Evolutionary conservation across 2,113 vertebrate species (phyloP).

Genomic region (Porphyrio hochstetteri): DNA sequence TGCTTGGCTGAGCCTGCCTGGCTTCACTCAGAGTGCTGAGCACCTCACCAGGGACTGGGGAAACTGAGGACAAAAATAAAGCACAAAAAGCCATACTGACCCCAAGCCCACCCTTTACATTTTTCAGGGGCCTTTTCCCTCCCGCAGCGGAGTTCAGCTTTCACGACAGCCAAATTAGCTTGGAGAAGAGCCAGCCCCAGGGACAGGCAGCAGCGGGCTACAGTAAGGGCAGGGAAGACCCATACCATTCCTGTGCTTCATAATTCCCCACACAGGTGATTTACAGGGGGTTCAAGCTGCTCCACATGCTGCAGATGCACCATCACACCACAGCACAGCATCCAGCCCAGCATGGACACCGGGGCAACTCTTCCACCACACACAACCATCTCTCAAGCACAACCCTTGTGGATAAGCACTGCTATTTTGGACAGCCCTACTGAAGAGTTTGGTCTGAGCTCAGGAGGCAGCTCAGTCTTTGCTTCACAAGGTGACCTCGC

Average conservation of each 20-base stretch:
- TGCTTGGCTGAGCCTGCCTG: neutral
- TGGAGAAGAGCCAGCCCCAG: neutral
- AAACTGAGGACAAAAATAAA: neutral
- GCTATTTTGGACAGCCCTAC: neutral
- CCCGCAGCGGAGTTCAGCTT: constrained; percentile 14
- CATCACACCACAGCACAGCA: neutral
- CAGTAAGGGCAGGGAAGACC: neutral
- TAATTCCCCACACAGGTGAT: neutral
- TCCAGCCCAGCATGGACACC: neutral
- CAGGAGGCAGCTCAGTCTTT: neutral
- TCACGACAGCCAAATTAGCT: neutral
- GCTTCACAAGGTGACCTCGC: neutral
- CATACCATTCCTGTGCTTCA: neutral
- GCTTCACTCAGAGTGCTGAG: neutral
- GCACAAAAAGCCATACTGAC: neutral
- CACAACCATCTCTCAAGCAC: neutral
- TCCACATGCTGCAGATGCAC: neutral
- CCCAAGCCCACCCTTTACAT: neutral
- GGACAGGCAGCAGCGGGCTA: neutral
- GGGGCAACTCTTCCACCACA: neutral
- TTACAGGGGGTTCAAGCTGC: neutral
- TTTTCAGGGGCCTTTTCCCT: constrained; percentile 10
- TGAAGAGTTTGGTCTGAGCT: neutral
- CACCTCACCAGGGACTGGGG: neutral
- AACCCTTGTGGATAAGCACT: neutral